phyloP scores from a whole-genome alignment of 1,140 invertebrate genomes.

The Drosophila grimshawi region DNA sequence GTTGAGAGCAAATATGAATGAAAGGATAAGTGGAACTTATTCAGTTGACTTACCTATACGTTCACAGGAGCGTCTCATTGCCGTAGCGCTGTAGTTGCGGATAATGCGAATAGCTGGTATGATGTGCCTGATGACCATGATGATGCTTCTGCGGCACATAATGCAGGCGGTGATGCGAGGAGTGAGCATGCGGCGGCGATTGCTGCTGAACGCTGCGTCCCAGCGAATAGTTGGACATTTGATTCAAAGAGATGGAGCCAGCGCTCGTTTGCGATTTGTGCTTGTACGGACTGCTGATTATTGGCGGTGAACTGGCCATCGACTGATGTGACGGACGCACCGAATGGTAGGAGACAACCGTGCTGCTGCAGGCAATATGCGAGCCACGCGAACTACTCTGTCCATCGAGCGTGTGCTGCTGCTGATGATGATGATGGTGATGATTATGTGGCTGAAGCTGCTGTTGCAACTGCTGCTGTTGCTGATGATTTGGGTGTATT shows the following conservation, averaged over 20 bases:
- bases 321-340: slow-evolving; percentile 68
- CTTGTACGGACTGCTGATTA: slow-evolving; percentile 60
- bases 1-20: no score
- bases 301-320: slow-evolving; percentile 52
- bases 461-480: slow-evolving; percentile 3
- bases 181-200: slow-evolving; percentile 31
- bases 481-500: not conserved
- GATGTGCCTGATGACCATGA: slow-evolving; percentile 18
- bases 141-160: slow-evolving; percentile 57
- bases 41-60: not conserved
- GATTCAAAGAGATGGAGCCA: slow-evolving; percentile 70
- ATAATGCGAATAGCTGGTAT: slow-evolving; percentile 49
- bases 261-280: slow-evolving; percentile 49
- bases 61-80: slow-evolving; percentile 71
- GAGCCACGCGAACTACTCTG: slow-evolving; percentile 68
- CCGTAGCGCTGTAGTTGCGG: slow-evolving; percentile 62
- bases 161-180: slow-evolving; percentile 65
- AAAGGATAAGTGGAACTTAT: not conserved
- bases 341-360: slow-evolving; percentile 78
- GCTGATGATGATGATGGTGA: slow-evolving; percentile 8
- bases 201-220: slow-evolving; percentile 44
- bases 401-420: slow-evolving; percentile 27
- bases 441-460: slow-evolving; percentile 14
- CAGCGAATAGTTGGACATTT: slow-evolving; percentile 70
- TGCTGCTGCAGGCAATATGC: slow-evolving; percentile 58